A percentile compares a stretch with the other conserved stretches of the same genome.
Evolutionary conservation across 1,140 invertebrate species (phyloP).

Genomic region (Platyscapa corneri): DNA sequence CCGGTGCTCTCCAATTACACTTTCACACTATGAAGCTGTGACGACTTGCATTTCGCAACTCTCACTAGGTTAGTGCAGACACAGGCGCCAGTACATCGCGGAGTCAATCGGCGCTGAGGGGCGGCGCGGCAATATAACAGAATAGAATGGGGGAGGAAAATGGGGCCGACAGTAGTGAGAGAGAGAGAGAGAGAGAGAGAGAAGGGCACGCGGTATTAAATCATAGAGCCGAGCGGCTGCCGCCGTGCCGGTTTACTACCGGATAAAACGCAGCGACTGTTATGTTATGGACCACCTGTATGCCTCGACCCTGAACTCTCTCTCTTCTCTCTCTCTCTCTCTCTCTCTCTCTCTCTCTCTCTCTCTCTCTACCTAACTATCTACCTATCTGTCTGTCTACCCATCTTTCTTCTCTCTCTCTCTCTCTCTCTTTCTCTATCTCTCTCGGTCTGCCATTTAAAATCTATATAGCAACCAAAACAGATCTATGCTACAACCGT

Average conservation of each 20-base stretch:
- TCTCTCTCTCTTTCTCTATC: conserved; percentile 26
- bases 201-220: conserved; percentile 72
- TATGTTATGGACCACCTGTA: conserved; percentile 76
- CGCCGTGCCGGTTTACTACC: conserved; percentile 74
- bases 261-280: conserved; percentile 75
- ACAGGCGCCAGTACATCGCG: conserved; percentile 54
- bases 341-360: conserved; percentile 42
- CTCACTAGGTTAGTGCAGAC: conserved; percentile 61
- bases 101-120: conserved; percentile 12
- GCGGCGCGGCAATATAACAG: conserved; percentile 35
- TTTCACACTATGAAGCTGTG: background rate
- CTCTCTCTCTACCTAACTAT: conserved; percentile 31
- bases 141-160: conserved; percentile 48
- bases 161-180: conserved; percentile 6
- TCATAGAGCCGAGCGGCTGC: conserved; percentile 71
- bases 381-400: conserved; percentile 50
- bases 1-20: background rate
- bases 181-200: conserved; percentile 35
- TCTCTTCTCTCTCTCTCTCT: conserved; percentile 53
- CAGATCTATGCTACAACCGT: conserved; percentile 43
- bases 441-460: conserved; percentile 49
- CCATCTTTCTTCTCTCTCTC: conserved; percentile 51
- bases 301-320: conserved; percentile 74
- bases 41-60: conserved; percentile 32
- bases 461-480: conserved; percentile 67